Evolutionary conservation across 1,140 invertebrate species (phyloP).

Genomic region (Cyrtorhinus lividipennis): DNA sequence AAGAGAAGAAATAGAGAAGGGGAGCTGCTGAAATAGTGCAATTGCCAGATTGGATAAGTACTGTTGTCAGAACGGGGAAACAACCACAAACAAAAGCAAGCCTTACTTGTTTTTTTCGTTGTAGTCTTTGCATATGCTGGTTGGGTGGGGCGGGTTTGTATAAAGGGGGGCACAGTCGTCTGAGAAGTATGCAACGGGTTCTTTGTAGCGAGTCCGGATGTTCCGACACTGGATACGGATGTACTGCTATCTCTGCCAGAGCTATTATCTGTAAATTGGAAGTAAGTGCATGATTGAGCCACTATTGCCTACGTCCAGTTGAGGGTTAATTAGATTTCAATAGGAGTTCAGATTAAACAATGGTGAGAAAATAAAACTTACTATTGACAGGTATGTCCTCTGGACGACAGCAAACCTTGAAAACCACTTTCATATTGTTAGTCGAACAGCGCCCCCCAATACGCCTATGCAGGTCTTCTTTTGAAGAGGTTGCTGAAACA

Average conservation of each 20-base stretch:
- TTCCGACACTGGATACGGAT: constrained; percentile 6
- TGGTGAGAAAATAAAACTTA: constrained; percentile 26
- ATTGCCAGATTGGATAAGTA: too few species aligned
- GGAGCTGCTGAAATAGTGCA: too few species aligned
- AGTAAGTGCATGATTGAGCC: too few species aligned
- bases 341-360: too few species aligned
- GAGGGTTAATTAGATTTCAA: too few species aligned
- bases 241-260: constrained; percentile 15
- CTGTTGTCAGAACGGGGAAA: too few species aligned
- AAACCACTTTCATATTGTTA: constrained; percentile 91
- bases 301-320: too few species aligned
- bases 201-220: constrained; percentile 12
- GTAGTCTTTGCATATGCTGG: constrained; percentile 23
- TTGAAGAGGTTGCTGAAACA: constrained; percentile 62
- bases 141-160: constrained; percentile 28
- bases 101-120: constrained; percentile 38
- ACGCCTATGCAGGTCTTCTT: constrained; percentile 75
- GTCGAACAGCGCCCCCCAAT: constrained; percentile 79
- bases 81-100: too few species aligned
- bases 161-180: constrained; percentile 25
- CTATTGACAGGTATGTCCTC: constrained; percentile 30
- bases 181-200: constrained; percentile 13
- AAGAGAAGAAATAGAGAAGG: too few species aligned
- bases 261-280: constrained; percentile 2
- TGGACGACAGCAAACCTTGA: constrained; percentile 77